A percentile compares a stretch with the other conserved stretches of the same genome.
Evolutionary conservation across 2,113 vertebrate species (phyloP).

Genomic region (Telmatochromis sp.): DNA sequence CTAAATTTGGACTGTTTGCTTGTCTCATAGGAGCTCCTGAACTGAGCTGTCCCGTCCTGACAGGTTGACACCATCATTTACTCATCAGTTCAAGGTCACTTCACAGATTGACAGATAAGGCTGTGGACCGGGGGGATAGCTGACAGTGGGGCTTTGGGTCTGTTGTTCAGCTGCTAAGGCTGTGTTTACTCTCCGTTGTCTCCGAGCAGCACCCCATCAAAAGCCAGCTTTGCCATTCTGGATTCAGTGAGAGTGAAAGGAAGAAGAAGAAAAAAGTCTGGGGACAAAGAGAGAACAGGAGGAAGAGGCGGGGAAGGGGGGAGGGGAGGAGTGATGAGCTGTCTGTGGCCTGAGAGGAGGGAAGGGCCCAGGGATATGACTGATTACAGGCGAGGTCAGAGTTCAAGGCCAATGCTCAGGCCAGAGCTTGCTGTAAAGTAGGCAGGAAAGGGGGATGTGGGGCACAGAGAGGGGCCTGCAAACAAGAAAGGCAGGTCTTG

Average conservation of each 20-base stretch:
- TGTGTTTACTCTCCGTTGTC: conserved; percentile 52
- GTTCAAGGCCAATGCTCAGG: conserved; percentile 71
- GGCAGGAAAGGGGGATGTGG: conserved; percentile 37
- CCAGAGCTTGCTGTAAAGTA: conserved; percentile 62
- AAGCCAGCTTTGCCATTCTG: conserved; percentile 44
- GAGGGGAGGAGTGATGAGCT: conserved; percentile 51
- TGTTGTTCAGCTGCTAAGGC: conserved; percentile 61
- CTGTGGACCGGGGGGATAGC: conserved; percentile 28
- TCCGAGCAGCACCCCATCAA: conserved; percentile 44
- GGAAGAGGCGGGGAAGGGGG: conserved; percentile 26
- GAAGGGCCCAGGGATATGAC: conserved; percentile 75
- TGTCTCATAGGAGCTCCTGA: conserved; percentile 15
- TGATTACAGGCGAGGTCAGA: conserved; percentile 74
- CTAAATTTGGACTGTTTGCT: conserved; percentile 54
- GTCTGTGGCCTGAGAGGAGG: conserved; percentile 62
- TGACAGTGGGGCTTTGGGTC: conserved; percentile 41
- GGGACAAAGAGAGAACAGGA: conserved; percentile 49
- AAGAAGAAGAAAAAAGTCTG: neutral
- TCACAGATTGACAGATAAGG: conserved; percentile 59
- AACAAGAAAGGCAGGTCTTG: conserved; percentile 40
- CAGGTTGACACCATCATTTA: conserved; percentile 63
- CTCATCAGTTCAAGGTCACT: conserved; percentile 65
- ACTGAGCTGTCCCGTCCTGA: conserved; percentile 43
- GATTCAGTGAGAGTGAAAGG: conserved; percentile 18
- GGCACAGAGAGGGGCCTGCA: conserved; percentile 40